Evolutionary conservation across 2,888 invertebrate species (phyloP), one percentile per base, ranked within the genome.

Genomic region (Nebria salina): DNA sequence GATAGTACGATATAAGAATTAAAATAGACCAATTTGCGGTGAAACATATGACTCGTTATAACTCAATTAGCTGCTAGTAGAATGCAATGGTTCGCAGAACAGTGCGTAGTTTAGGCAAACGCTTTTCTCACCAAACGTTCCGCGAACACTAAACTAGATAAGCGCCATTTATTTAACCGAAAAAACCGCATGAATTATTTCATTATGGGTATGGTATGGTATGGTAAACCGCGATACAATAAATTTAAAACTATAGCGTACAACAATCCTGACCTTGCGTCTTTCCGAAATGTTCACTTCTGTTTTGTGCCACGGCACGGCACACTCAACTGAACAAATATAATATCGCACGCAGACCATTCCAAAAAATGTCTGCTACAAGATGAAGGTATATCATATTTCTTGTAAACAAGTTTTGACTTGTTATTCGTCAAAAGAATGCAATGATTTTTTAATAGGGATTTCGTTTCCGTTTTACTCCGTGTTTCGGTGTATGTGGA

Each of bases 121-220:
- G 74, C 68, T 75, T n/a, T n/a, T 80, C 79, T 81, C 80, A 81
- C 70, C 68, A 68, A 73, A 65, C 26, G 54, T 81, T 81, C 76
- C 72, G 65, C 75, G 80, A 75, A 81, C 72, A 41, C 34, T 79
- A 79, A 54, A 81, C 75, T 65, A 76, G 79, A 81, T 81, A 81
- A 81, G 80, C 80, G 80, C 80, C 80, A 80, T 72, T 72, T 65
- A 73, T 73, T 65, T 78, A 78, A 54, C 65, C 0, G 43, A 68
- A 74, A 42, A 68, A 74, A 73, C 73, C 73, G 15, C 73, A 73
- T 15, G 75, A 2, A 75, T 75, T 64, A 75, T 75, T 75, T 75
- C 75, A 75, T 75, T 75, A 73, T 75, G 20, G 20, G 20, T 20
- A 20, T 20, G 20, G 20, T 20, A 20, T 20, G 15, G 15, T n/a